These are phyloP conservation scores for Philantomba maxwellii DNA, from an alignment of 2,113 vertebrate genomes.

Conservation along the genomic window DNA sequence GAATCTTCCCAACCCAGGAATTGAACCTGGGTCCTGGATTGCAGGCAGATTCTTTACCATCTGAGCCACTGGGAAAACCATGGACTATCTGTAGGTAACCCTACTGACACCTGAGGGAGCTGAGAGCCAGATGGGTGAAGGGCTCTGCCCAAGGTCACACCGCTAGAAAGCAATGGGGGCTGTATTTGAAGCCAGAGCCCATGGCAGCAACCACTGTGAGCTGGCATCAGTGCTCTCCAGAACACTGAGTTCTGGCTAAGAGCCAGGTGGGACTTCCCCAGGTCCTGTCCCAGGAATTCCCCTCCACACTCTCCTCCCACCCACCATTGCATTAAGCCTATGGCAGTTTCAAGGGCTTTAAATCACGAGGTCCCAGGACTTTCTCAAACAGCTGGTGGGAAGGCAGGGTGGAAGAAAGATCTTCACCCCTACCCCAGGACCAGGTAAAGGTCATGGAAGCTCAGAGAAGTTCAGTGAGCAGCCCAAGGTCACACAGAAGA, in stretches of 20 bases:
- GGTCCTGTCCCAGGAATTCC: not conserved
- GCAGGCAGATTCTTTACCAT: not conserved
- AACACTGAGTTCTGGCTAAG: accelerated
- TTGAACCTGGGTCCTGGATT: not conserved
- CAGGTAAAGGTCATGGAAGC: not conserved
- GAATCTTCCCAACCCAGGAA: not conserved
- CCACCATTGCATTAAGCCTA: not conserved
- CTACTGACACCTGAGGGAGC: not conserved
- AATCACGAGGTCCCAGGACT: not conserved
- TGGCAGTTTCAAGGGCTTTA: not conserved
- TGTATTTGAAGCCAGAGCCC: not conserved
- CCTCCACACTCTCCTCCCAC: accelerated
- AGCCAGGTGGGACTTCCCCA: not conserved
- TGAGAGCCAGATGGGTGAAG: not conserved
- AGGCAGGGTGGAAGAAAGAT: not conserved
- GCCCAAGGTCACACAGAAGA: not conserved
- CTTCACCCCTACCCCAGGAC: accelerated
- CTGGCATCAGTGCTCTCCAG: not conserved
- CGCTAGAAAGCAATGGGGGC: not conserved
- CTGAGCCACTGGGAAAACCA: not conserved
- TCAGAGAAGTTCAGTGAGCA: not conserved
- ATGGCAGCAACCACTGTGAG: accelerated
- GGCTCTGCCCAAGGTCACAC: not conserved
- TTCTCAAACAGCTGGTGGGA: not conserved
- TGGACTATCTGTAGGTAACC: accelerated